phyloP scores from a whole-genome alignment of 1,140 invertebrate species.

The Scaptomyza montana region DNA sequence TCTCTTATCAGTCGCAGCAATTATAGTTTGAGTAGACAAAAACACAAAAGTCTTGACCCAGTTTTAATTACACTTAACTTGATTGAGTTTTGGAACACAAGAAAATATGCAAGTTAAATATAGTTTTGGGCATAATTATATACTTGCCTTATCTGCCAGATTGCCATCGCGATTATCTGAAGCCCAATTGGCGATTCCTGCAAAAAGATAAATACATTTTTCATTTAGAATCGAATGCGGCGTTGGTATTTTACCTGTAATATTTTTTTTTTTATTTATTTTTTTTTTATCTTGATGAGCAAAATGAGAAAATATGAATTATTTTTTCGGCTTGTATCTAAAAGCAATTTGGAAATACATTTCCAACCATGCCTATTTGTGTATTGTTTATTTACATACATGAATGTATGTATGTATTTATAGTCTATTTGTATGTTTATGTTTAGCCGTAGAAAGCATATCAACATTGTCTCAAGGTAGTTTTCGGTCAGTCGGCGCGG shows the following conservation, averaged over 20 bases:
- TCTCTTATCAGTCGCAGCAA: constrained; percentile 11
- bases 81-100: neutral
- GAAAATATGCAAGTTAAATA: neutral
- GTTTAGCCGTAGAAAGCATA: constrained; percentile 34
- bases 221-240: constrained; percentile 16
- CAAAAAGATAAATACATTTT: constrained; percentile 50
- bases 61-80: constrained; percentile 20
- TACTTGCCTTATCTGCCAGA: constrained; percentile 82
- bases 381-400: neutral
- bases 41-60: constrained; percentile 35
- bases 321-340: constrained; percentile 16
- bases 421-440: constrained; percentile 9
- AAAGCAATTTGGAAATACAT: constrained; percentile 48
- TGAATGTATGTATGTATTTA: constrained; percentile 4
- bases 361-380: constrained; percentile 31
- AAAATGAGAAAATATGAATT: constrained; percentile 17
- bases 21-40: constrained; percentile 7
- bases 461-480: constrained; percentile 69
- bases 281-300: neutral
- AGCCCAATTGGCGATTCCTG: constrained; percentile 83
- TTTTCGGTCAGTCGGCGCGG: neutral
- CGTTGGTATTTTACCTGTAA: too few species aligned
- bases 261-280: too few species aligned
- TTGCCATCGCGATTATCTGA: constrained; percentile 80
- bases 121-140: neutral